These are phyloP conservation scores for Eupithecia subfuscata DNA, from an alignment of 2,888 invertebrate genomes.

Conservation along the genomic window DNA sequence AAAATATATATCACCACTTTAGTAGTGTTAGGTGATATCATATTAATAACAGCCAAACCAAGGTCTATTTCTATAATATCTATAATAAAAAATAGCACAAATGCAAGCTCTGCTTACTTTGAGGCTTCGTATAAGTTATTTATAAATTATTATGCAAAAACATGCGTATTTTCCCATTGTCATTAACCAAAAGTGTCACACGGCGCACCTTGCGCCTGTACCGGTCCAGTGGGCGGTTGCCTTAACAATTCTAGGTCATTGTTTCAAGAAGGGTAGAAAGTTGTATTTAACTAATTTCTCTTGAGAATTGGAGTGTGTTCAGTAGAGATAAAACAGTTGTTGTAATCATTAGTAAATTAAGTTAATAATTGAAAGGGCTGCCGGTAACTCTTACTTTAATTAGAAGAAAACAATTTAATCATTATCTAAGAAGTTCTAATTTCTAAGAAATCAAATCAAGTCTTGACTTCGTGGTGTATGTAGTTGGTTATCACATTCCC, in stretches of 20 bases:
- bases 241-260: slow-evolving; percentile 28
- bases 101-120: no score
- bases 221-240: slow-evolving; percentile 29
- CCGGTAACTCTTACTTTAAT: not conserved
- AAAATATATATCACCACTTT: no score
- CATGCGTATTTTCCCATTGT: not conserved
- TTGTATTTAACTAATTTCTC: slow-evolving; percentile 9
- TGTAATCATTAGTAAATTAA: not conserved
- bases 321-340: not conserved
- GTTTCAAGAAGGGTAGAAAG: slow-evolving; percentile 31
- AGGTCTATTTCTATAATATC: no score
- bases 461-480: no score
- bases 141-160: not conserved
- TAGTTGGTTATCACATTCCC: no score
- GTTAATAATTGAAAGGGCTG: not conserved
- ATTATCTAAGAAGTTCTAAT: not conserved
- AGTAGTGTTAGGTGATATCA: no score
- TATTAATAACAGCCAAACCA: no score
- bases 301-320: slow-evolving; percentile 14
- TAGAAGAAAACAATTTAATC: not conserved
- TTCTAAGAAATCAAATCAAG: no score
- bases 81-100: no score
- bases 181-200: not conserved
- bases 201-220: slow-evolving; percentile 11
- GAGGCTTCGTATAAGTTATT: not conserved